Percentiles rank a stretch among this genome's conserved stretches.
Conservation (phyloP, 2,888 invertebrate genomes). For the Troilus luridus region DNA sequence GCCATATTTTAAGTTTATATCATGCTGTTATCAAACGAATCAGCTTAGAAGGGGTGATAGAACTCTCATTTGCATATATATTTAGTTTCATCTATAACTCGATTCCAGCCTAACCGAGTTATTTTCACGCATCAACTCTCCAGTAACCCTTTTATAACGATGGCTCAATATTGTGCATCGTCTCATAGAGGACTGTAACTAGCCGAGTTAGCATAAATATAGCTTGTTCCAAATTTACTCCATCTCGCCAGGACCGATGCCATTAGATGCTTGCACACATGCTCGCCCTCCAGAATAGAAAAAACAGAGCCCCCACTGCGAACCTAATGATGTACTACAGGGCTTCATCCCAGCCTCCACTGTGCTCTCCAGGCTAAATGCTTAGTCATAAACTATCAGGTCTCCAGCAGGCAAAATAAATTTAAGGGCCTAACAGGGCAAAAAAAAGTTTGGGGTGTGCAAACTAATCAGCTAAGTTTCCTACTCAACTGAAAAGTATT, state of each 20-base stretch:
- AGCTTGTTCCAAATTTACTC: neutral
- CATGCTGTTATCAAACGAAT: no score
- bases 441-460: neutral
- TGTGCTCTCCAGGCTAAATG: neutral
- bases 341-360: neutral
- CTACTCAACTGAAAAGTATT: no score
- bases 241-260: neutral
- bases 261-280: slow-evolving; percentile 2
- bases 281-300: neutral
- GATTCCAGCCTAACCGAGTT: neutral
- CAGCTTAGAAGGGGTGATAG: no score
- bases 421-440: neutral
- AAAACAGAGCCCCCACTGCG: slow-evolving; percentile 16
- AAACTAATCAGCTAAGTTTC: no score
- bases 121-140: neutral
- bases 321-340: neutral
- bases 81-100: neutral
- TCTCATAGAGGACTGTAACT: neutral
- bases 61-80: neutral
- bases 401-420: neutral
- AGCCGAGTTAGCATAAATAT: slow-evolving; percentile 20
- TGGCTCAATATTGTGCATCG: neutral
- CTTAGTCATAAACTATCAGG: slow-evolving; percentile 7
- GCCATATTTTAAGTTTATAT: no score
- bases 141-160: neutral